Conservation (phyloP, 1,140 invertebrate genomes). For the Drosophila takahashii region DNA sequence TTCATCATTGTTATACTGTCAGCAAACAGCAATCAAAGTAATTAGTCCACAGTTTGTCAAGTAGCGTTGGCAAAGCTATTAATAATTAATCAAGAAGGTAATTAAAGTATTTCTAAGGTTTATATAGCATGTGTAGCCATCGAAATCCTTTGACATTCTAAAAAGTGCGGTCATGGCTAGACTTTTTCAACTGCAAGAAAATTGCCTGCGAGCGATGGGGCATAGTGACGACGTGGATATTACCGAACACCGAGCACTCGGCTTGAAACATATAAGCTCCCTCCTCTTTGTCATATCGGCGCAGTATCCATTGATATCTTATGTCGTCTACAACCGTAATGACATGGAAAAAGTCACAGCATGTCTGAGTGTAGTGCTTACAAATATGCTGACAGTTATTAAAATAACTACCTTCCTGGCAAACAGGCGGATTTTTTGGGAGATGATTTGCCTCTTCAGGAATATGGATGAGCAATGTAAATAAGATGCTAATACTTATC, state of each 20-base stretch:
- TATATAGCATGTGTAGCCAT: constrained; percentile 11
- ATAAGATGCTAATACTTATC: constrained; percentile 10
- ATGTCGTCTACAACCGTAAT: constrained; percentile 60
- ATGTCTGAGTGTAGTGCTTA: constrained; percentile 68
- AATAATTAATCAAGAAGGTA: constrained; percentile 58
- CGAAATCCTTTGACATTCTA: constrained; percentile 7
- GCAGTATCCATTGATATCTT: constrained; percentile 68
- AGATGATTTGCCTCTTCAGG: constrained; percentile 65
- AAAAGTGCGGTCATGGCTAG: constrained; percentile 33
- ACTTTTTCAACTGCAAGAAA: constrained; percentile 60
- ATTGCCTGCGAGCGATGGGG: constrained; percentile 61
- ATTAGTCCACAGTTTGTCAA: constrained; percentile 38
- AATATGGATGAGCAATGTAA: constrained; percentile 67
- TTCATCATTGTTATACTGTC: constrained; percentile 54
- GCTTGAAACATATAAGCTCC: constrained; percentile 44
- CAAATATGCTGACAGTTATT: constrained; percentile 70
- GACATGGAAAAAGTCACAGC: constrained; percentile 71
- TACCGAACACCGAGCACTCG: not conserved
- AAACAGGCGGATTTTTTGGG: constrained; percentile 60
- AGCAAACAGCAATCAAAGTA: constrained; percentile 51
- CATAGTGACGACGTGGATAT: constrained; percentile 28
- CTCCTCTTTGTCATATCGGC: constrained; percentile 70
- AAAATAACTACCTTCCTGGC: constrained; percentile 72
- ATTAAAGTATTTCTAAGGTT: constrained; percentile 45
- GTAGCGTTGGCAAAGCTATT: constrained; percentile 36